Evolutionary conservation across 2,797 vertebrate species (phyloP).

Genomic region (Sandelia bainsii): DNA sequence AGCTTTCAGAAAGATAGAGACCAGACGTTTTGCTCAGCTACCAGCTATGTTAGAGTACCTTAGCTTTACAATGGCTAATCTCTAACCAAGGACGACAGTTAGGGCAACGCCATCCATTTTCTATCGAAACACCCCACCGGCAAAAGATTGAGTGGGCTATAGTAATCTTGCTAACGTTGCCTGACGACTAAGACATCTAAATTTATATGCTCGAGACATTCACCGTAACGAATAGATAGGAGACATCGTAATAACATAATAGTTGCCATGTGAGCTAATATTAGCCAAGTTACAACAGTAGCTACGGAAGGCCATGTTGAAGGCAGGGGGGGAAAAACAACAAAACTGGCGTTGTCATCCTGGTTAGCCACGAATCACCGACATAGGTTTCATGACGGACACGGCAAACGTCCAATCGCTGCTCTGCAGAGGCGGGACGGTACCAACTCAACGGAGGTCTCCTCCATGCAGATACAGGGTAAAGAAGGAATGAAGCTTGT

Average conservation of each 20-base stretch:
- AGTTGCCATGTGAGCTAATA: constrained; percentile 26
- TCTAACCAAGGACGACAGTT: constrained; percentile 39
- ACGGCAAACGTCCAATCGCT: constrained; percentile 67
- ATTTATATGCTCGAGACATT: background rate
- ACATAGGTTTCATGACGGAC: constrained; percentile 60
- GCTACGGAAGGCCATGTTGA: constrained; percentile 81
- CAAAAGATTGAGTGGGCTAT: constrained; percentile 33
- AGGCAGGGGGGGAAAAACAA: constrained; percentile 72
- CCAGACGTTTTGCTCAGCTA: background rate
- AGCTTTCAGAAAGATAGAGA: background rate
- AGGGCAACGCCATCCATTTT: constrained; percentile 74
- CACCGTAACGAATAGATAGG: background rate
- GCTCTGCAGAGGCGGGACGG: constrained; percentile 69
- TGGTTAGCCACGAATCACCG: constrained; percentile 79
- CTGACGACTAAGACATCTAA: background rate
- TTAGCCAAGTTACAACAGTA: constrained; percentile 58
- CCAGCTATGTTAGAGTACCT: constrained; percentile 1
- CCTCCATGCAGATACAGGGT: constrained; percentile 81
- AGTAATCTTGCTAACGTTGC: constrained; percentile 34
- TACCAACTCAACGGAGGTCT: constrained; percentile 72
- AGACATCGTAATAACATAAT: constrained; percentile 17
- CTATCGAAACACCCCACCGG: constrained; percentile 46
- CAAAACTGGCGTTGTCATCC: constrained; percentile 81
- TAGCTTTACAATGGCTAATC: constrained; percentile 19
- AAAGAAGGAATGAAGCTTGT: constrained; percentile 74